Conservation (phyloP, 2,888 invertebrate species). For the Epicampocera succincta region DNA sequence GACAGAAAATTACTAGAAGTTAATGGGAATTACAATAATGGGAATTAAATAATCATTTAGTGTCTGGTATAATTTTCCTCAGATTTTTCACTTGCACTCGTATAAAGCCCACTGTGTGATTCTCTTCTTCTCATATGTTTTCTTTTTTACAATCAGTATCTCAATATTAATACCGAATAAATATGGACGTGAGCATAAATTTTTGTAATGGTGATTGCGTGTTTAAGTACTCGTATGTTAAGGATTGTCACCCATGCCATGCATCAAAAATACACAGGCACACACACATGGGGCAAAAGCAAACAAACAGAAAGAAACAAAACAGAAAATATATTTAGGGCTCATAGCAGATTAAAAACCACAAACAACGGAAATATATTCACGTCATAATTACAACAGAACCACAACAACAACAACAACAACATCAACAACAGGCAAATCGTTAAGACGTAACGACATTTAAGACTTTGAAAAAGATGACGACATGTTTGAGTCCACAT, state of each 20-base stretch:
- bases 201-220: slow-evolving; percentile 69
- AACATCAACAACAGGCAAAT: slow-evolving; percentile 36
- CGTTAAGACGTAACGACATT: slow-evolving; percentile 43
- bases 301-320: too few relatives aligned
- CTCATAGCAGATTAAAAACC: slow-evolving; percentile 43
- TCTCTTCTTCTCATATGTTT: neutral
- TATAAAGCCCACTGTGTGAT: neutral
- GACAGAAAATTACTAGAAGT: too few relatives aligned
- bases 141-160: neutral
- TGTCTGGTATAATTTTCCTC: too few relatives aligned
- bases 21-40: too few relatives aligned
- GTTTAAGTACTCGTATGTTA: slow-evolving; percentile 50
- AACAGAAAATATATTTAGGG: slow-evolving; percentile 26
- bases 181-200: slow-evolving; percentile 51
- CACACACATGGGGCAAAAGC: neutral
- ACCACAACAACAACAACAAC: slow-evolving; percentile 28
- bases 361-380: slow-evolving; percentile 60
- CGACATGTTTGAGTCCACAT: slow-evolving; percentile 54
- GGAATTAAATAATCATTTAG: too few relatives aligned
- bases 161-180: slow-evolving; percentile 42
- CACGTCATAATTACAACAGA: slow-evolving; percentile 64
- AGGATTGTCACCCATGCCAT: slow-evolving; percentile 72
- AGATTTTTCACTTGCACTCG: too few relatives aligned
- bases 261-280: slow-evolving; percentile 29
- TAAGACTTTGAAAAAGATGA: slow-evolving; percentile 59